Evolutionary conservation across 1,140 invertebrate species (phyloP).

Genomic region (Anagrus nilaparvatae): DNA sequence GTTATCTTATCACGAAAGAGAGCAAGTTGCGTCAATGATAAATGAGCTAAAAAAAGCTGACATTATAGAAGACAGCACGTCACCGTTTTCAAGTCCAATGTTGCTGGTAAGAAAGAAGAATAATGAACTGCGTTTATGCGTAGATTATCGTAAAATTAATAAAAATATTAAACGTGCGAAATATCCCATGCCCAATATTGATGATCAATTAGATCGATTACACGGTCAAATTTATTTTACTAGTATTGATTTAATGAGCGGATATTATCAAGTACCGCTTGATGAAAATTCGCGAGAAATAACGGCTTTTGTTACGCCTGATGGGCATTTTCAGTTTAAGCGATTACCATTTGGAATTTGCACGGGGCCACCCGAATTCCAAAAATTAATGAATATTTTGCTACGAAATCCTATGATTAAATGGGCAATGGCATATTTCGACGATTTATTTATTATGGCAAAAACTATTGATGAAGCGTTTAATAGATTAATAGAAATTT

Average conservation of each 20-base stretch:
- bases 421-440: constrained; percentile 19
- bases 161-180: no score
- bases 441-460: constrained; percentile 27
- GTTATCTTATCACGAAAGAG: constrained; percentile 2
- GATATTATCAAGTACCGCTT: constrained; percentile 42
- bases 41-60: constrained; percentile 1
- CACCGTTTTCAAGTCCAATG: constrained; percentile 37
- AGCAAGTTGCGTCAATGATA: constrained; percentile 1
- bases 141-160: constrained; percentile 20
- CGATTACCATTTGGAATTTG: constrained; percentile 13
- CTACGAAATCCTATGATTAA: constrained; percentile 13
- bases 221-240: constrained; percentile 31
- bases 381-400: constrained; percentile 9
- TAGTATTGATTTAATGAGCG: constrained; percentile 38
- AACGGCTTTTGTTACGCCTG: constrained; percentile 8
- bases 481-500: constrained; percentile 17
- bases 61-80: constrained; percentile 20
- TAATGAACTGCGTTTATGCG: neutral
- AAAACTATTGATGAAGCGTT: constrained; percentile 16
- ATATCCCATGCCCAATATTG: constrained; percentile 41
- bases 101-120: constrained; percentile 41
- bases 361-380: constrained; percentile 8
- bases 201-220: constrained; percentile 36
- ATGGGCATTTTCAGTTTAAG: constrained; percentile 12
- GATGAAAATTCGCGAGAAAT: constrained; percentile 3